phyloP scores from a whole-genome alignment of 2,888 invertebrate species.

The Apamea crenata region DNA sequence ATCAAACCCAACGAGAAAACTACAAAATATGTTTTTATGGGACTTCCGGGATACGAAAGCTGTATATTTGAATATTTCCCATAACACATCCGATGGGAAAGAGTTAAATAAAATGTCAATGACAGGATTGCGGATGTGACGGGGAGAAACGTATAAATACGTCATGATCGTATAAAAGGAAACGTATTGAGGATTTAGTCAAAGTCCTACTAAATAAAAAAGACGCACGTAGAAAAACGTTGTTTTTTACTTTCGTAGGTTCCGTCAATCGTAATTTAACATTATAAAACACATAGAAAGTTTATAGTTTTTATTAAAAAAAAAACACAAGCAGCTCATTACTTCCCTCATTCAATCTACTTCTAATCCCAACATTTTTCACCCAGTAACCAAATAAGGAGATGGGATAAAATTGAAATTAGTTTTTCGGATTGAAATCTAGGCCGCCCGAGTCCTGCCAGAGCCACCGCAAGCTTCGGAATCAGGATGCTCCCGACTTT shows the following conservation, averaged over 20 bases:
- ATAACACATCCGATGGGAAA: conserved; percentile 13
- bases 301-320: not conserved
- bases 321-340: not conserved
- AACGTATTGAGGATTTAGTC: conserved; percentile 5
- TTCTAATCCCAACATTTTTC: conserved; percentile 17
- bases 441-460: conserved; percentile 60
- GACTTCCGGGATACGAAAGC: conserved; percentile 4
- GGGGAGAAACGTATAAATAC: conserved; percentile 24
- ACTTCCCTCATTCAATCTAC: not conserved
- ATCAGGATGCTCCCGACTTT: conserved; percentile 74
- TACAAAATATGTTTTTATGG: conserved; percentile 28
- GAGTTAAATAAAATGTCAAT: conserved; percentile 46
- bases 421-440: conserved; percentile 62
- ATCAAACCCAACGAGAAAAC: conserved; percentile 19
- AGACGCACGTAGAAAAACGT: not conserved
- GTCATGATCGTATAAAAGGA: not conserved
- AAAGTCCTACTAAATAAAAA: conserved; percentile 8
- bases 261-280: not conserved
- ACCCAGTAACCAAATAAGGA: conserved; percentile 32
- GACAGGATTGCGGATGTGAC: conserved; percentile 27
- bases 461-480: conserved; percentile 75
- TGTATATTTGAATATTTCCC: conserved; percentile 33
- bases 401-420: conserved; percentile 54
- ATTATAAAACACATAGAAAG: not conserved
- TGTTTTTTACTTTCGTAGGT: not conserved